Percentiles rank a stretch among this genome's conserved stretches.
These are phyloP conservation scores for Trypoxylus dichotomus DNA, from an alignment of 1,140 invertebrate species.

Conservation along the genomic window DNA sequence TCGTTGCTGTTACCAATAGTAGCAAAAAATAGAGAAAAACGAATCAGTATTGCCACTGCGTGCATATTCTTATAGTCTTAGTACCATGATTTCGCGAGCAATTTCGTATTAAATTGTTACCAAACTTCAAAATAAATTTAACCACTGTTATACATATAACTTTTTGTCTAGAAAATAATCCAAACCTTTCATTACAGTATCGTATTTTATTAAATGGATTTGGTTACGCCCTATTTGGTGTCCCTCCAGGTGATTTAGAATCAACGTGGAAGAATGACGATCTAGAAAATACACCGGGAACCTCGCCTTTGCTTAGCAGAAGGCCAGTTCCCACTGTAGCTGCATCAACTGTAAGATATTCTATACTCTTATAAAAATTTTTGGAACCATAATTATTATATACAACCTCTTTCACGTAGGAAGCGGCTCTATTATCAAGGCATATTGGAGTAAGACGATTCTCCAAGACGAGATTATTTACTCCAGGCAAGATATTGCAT, in stretches of 20 bases:
- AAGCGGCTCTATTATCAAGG: slow-evolving; percentile 64
- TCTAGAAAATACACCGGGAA: slow-evolving; percentile 59
- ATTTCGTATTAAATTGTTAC: too few relatives aligned
- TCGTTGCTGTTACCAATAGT: too few relatives aligned
- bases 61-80: too few relatives aligned
- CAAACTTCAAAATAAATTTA: too few relatives aligned
- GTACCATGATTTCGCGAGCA: too few relatives aligned
- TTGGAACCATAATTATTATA: slow-evolving; percentile 12
- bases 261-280: slow-evolving; percentile 68
- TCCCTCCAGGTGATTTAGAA: slow-evolving; percentile 70
- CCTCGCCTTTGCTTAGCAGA: slow-evolving; percentile 54
- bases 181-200: slow-evolving; percentile 61
- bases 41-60: too few relatives aligned
- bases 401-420: slow-evolving; percentile 52
- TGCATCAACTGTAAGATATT: slow-evolving; percentile 50
- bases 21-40: too few relatives aligned
- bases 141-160: too few relatives aligned
- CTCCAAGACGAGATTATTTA: slow-evolving; percentile 68
- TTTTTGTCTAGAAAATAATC: not conserved
- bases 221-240: slow-evolving; percentile 73
- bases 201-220: slow-evolving; percentile 77
- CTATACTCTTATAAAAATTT: not conserved
- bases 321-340: slow-evolving; percentile 50
- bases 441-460: slow-evolving; percentile 69
- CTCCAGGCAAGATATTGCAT: slow-evolving; percentile 72